These are phyloP conservation scores for Alethe diademata DNA, from an alignment of 2,113 vertebrate species.

Conservation along the genomic window DNA sequence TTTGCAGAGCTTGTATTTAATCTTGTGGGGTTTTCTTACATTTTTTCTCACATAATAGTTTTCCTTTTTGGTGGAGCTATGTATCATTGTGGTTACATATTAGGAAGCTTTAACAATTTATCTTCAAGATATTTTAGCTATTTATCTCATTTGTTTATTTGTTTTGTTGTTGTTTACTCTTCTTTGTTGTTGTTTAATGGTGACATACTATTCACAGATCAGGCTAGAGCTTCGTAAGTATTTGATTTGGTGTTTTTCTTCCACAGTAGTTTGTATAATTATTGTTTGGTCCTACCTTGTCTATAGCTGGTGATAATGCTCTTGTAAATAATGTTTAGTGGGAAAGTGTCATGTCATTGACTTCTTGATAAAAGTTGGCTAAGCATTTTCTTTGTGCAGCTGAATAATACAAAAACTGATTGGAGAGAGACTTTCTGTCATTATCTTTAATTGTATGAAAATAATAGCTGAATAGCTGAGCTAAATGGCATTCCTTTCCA, in stretches of 20 bases:
- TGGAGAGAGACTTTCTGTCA: neutral
- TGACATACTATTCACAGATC: neutral
- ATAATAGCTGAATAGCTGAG: neutral
- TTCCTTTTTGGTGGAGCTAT: neutral
- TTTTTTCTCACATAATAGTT: neutral
- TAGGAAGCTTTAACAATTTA: neutral
- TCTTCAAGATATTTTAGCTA: neutral
- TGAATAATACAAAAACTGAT: neutral
- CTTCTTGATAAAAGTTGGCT: neutral
- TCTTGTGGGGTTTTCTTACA: neutral
- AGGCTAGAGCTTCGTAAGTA: neutral
- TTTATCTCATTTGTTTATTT: neutral
- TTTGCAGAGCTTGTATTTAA: neutral
- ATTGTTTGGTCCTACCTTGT: neutral
- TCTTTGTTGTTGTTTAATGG: neutral
- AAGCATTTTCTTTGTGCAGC: neutral
- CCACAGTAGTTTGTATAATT: neutral
- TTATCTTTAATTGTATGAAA: neutral
- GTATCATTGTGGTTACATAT: neutral
- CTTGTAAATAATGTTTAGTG: neutral
- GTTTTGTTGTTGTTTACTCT: neutral
- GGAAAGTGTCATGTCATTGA: neutral
- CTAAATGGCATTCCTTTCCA: neutral
- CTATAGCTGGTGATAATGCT: neutral
- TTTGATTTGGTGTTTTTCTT: neutral